Evolutionary conservation across 2,888 invertebrate genomes (phyloP).

Genomic region (Pinctada fucata): DNA sequence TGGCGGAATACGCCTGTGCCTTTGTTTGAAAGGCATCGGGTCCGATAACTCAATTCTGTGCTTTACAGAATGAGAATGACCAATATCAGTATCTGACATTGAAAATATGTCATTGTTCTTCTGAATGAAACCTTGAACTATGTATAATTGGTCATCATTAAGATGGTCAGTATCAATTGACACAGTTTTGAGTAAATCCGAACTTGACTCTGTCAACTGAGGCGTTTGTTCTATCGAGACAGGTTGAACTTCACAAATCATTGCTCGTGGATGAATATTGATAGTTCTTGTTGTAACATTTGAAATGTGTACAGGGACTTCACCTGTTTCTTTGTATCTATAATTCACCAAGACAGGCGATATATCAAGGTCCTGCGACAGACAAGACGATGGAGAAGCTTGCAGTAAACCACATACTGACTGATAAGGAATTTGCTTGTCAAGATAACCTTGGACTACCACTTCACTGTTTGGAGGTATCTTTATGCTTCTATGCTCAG

Average conservation of each 20-base stretch:
- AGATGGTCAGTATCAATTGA: too few relatives aligned
- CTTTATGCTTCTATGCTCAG: constrained; percentile 12
- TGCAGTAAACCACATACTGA: constrained; percentile 25
- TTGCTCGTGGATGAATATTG: not conserved
- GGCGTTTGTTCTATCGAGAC: too few relatives aligned
- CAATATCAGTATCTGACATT: too few relatives aligned
- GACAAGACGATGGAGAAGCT: constrained; percentile 3
- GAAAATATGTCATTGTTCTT: too few relatives aligned
- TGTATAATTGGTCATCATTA: too few relatives aligned
- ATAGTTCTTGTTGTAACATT: constrained; percentile 30
- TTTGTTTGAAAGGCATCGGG: too few relatives aligned
- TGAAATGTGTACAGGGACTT: constrained; percentile 12
- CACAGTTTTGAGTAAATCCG: too few relatives aligned
- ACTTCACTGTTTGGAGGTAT: constrained; percentile 26
- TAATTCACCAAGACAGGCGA: constrained; percentile 20
- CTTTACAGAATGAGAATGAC: too few relatives aligned
- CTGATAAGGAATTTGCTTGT: constrained; percentile 20
- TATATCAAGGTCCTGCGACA: constrained; percentile 29
- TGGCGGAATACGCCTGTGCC: too few relatives aligned
- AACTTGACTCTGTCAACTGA: too few relatives aligned
- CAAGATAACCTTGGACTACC: constrained; percentile 19
- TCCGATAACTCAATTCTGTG: too few relatives aligned
- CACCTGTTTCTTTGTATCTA: not conserved
- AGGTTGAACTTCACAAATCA: constrained; percentile 23
- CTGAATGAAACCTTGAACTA: too few relatives aligned